These are phyloP conservation scores for Pegea sp. DNA, from an alignment of 23 tunicate genomes.

Conservation along the genomic window DNA sequence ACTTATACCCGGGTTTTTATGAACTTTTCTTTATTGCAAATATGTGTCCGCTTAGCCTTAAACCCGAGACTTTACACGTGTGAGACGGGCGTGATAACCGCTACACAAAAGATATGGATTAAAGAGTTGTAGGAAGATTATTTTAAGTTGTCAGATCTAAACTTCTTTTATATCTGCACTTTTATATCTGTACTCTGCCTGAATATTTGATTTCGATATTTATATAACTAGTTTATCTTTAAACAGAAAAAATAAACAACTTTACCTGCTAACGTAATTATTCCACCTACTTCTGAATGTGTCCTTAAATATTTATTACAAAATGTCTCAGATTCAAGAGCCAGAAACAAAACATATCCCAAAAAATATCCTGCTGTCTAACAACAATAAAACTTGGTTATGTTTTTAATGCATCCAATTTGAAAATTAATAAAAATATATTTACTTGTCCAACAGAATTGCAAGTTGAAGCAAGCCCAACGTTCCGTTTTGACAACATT, in stretches of 20 bases:
- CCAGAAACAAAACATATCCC: conserved; percentile 83
- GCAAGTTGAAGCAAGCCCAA: conserved; percentile 92
- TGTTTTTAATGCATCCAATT: not conserved
- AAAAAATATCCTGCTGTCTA: conserved; percentile 95
- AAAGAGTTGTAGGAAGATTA: too few species aligned
- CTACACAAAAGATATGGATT: too few species aligned
- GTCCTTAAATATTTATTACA: conserved; percentile 64
- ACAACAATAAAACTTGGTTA: not conserved
- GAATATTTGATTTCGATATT: too few species aligned
- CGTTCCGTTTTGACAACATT: conserved; percentile 74
- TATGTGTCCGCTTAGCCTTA: too few species aligned
- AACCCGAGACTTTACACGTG: too few species aligned
- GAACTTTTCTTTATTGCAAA: too few species aligned
- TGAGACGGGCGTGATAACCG: too few species aligned
- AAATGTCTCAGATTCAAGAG: conserved; percentile 78
- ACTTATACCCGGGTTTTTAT: too few species aligned
- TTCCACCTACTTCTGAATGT: conserved; percentile 26
- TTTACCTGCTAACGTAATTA: conserved; percentile 53
- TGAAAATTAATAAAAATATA: not conserved
- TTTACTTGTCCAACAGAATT: conserved; percentile 92
- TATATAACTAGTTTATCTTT: not conserved
- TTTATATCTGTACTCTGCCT: too few species aligned
- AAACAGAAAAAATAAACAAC: not conserved
- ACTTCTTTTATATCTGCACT: too few species aligned
- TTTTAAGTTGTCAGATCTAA: too few species aligned